Conservation (phyloP, 2,888 invertebrate genomes). For the Listrodromus nycthemerus region DNA sequence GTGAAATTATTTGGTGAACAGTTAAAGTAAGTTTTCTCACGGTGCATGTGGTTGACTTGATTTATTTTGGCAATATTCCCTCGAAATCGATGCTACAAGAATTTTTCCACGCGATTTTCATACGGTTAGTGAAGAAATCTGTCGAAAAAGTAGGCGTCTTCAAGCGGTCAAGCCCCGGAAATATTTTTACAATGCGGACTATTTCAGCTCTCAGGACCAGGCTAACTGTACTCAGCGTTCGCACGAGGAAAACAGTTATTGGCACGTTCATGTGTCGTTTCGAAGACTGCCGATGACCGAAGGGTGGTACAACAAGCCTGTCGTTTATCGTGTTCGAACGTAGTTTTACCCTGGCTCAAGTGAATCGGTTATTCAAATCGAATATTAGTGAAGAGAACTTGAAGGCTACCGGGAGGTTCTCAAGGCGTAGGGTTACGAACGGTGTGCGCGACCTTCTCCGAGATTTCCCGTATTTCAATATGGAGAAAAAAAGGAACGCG, state of each 20-base stretch:
- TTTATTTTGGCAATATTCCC: conserved; percentile 22
- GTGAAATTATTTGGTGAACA: no score
- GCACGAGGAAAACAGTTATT: background rate
- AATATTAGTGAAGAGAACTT: conserved; percentile 65
- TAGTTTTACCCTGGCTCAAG: background rate
- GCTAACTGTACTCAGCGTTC: background rate
- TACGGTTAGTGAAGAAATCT: background rate
- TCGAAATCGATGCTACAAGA: conserved; percentile 30
- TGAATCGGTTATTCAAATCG: conserved; percentile 72
- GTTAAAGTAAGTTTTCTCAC: no score
- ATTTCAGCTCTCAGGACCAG: conserved; percentile 69
- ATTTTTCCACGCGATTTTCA: conserved; percentile 29
- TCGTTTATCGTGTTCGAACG: background rate
- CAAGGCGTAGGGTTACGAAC: conserved; percentile 84
- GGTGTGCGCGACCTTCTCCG: conserved; percentile 64
- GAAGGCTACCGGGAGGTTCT: conserved; percentile 74
- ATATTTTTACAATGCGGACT: conserved; percentile 77
- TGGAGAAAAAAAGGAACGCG: conserved; percentile 63
- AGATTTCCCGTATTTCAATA: conserved; percentile 78
- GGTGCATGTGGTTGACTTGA: background rate
- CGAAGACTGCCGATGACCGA: background rate
- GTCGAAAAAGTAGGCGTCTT: conserved; percentile 50
- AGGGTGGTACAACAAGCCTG: background rate
- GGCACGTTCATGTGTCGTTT: conserved; percentile 8
- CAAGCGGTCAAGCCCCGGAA: conserved; percentile 80